Conservation (phyloP, 2,888 invertebrate genomes). For the Oxytorus armatus region DNA sequence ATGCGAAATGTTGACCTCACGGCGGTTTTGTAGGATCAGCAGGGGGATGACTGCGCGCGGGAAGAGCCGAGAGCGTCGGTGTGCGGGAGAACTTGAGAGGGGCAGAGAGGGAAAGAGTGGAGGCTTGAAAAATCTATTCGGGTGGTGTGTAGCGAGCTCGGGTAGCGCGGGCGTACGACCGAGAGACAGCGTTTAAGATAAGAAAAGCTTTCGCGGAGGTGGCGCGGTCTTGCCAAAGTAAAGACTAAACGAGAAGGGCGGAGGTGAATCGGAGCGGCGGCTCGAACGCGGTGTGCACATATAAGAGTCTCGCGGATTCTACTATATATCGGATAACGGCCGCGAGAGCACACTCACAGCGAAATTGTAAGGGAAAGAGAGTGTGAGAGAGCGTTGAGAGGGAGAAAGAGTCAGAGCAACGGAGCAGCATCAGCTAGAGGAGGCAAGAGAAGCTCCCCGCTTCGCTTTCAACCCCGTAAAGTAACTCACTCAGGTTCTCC, state of each 20-base stretch:
- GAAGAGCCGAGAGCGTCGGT: conserved; percentile 31
- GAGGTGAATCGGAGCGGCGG: conserved; percentile 32
- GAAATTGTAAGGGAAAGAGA: conserved; percentile 5
- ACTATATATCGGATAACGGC: conserved; percentile 64
- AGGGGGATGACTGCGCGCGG: conserved; percentile 35
- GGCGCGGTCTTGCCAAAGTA: conserved; percentile 49
- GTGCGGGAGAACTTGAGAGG: conserved; percentile 5
- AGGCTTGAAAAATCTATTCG: conserved; percentile 68
- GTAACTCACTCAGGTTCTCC: conserved; percentile 75
- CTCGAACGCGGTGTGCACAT: neutral
- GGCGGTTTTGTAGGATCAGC: conserved; percentile 30
- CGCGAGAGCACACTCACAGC: conserved; percentile 25
- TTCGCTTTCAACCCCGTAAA: conserved; percentile 69
- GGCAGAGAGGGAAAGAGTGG: too few relatives aligned
- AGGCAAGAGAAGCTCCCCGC: conserved; percentile 47
- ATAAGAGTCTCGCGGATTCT: conserved; percentile 45
- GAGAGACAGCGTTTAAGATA: conserved; percentile 69
- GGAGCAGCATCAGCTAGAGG: conserved; percentile 8
- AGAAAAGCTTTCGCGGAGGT: conserved; percentile 60
- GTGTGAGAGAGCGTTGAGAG: conserved; percentile 8
- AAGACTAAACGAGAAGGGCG: conserved; percentile 61
- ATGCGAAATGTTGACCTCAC: conserved; percentile 63
- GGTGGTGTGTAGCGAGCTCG: conserved; percentile 45
- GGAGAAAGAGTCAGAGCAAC: conserved; percentile 13
- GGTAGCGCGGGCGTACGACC: conserved; percentile 28